phyloP scores from a whole-genome alignment of 2,888 invertebrate species.

The Erpobdella octoculata region DNA sequence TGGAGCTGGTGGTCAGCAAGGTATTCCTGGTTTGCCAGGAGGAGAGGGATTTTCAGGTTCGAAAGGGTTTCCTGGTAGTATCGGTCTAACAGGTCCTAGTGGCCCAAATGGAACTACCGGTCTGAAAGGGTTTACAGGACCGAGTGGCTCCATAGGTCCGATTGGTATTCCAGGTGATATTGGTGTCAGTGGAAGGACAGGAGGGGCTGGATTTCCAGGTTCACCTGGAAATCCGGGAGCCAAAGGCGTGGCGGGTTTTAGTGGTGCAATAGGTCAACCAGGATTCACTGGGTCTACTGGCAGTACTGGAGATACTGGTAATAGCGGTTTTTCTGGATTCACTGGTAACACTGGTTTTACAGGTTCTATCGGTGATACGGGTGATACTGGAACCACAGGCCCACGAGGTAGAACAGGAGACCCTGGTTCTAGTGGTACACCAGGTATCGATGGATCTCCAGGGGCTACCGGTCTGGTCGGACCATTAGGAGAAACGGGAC shows the following conservation, averaged over 20 bases:
- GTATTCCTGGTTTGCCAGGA: neutral
- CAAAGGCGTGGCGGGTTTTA: conserved; percentile 27
- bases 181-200: conserved; percentile 13
- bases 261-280: neutral
- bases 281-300: conserved; percentile 23
- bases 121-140: conserved; percentile 16
- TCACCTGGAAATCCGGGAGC: conserved; percentile 31
- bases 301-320: neutral
- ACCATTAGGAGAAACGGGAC: neutral
- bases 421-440: conserved; percentile 6
- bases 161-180: neutral
- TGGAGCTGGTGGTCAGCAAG: conserved; percentile 33
- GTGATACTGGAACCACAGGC: conserved; percentile 21
- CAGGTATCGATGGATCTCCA: neutral
- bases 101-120: conserved; percentile 3
- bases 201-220: conserved; percentile 31
- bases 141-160: conserved; percentile 26
- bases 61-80: conserved; percentile 11
- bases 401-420: conserved; percentile 14
- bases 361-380: conserved; percentile 27
- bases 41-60: conserved; percentile 21
- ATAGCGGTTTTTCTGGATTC: neutral
- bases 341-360: neutral
- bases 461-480: conserved; percentile 24
- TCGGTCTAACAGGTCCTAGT: conserved; percentile 15